Evolutionary conservation across 2,797 vertebrate genomes (phyloP).

Genomic region (Paedocypris micromegethes): DNA sequence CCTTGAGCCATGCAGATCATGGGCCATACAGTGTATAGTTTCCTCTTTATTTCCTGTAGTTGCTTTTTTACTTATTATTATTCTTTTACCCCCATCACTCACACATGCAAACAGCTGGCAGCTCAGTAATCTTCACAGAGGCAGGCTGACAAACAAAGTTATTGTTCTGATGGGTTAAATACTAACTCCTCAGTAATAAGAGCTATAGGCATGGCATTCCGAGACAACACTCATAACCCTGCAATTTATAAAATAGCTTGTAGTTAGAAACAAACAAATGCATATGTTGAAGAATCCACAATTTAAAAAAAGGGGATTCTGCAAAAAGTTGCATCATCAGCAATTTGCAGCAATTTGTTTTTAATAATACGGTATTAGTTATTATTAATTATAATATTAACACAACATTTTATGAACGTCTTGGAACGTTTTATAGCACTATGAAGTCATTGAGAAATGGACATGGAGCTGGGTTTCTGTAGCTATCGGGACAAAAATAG

Average conservation of each 20-base stretch:
- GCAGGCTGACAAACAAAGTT: constrained; percentile 45
- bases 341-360: too few species aligned
- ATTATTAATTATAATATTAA: neutral
- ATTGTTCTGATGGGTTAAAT: constrained; percentile 41
- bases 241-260: constrained; percentile 7
- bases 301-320: neutral
- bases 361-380: neutral
- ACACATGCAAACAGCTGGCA: constrained; percentile 22
- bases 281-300: neutral
- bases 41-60: constrained; percentile 39
- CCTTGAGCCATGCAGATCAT: constrained; percentile 22
- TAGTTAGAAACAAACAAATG: constrained; percentile 3
- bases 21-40: constrained; percentile 39
- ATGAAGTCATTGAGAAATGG: constrained; percentile 11
- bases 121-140: constrained; percentile 44
- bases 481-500: constrained; percentile 51
- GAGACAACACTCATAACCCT: constrained; percentile 22
- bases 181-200: constrained; percentile 26
- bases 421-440: neutral
- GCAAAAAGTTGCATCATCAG: too few species aligned
- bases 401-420: neutral
- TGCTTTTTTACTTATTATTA: constrained; percentile 24
- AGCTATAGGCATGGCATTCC: constrained; percentile 9
- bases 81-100: constrained; percentile 12
- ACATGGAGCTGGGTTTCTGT: constrained; percentile 17